These are phyloP conservation scores for Orthonevra nobilis DNA, from an alignment of 2,888 invertebrate genomes.

Conservation along the genomic window DNA sequence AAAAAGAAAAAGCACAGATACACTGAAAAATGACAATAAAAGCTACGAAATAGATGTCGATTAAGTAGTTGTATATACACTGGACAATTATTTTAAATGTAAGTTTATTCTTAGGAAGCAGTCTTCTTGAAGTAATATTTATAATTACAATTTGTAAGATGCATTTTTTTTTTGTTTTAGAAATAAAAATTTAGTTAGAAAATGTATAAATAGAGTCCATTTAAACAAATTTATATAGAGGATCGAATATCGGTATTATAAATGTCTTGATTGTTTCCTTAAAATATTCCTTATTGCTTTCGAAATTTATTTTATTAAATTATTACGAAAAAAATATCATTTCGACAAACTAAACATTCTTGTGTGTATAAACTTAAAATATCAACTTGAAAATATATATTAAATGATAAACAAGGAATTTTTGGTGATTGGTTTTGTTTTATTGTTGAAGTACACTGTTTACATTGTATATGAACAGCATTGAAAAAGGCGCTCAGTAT, in stretches of 20 bases:
- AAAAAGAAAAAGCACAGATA: constrained; percentile 16
- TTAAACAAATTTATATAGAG: not conserved
- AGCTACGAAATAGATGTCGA: constrained; percentile 28
- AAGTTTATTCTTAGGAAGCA: constrained; percentile 27
- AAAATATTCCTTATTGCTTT: not conserved
- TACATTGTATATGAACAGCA: too few species aligned
- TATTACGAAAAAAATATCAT: not conserved
- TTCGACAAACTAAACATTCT: not conserved
- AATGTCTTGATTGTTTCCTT: not conserved
- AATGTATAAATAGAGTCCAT: constrained; percentile 11
- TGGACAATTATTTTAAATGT: constrained; percentile 31
- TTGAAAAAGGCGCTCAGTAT: too few species aligned
- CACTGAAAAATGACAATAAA: constrained; percentile 59
- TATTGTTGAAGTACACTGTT: too few species aligned
- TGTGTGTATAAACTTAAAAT: too few species aligned
- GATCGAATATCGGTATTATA: constrained; percentile 12
- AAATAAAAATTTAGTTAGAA: not conserved
- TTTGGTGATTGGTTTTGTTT: too few species aligned
- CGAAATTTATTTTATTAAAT: too few species aligned
- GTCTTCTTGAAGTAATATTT: constrained; percentile 10
- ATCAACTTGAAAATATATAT: too few species aligned
- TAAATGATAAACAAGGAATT: too few species aligned
- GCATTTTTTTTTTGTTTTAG: constrained; percentile 6
- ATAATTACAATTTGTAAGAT: not conserved
- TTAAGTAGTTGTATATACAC: constrained; percentile 33